Evolutionary conservation across 2,888 invertebrate species (phyloP), one percentile per base, ranked within the genome.

Genomic region (Ormyrus thymus): DNA sequence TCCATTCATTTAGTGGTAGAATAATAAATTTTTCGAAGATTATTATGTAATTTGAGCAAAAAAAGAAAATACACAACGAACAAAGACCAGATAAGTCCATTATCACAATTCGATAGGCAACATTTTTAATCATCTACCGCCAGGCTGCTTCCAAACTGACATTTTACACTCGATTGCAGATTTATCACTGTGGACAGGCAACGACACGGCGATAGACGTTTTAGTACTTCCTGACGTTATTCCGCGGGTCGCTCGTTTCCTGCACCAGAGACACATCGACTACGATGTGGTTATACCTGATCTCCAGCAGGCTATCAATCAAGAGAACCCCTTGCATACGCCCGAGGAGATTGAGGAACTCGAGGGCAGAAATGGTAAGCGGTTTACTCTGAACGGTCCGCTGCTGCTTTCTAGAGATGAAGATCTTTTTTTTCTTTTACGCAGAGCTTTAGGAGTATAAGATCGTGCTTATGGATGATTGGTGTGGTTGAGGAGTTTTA

Each of bases 271-370:
- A 81, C 92, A 93, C 74, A 92, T 96, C 76, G 88, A 92, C 43
- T 95, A 92, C 86, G 92, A 94, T 71, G 91, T 96, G n/a, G 90
- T 95, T 62, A 95, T 97, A 84, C 92, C 94, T 69, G 94, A 97
- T 90, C 89, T 97, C 70, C 96, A 97, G 89, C 92, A 92, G 85
- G 94, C 94, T 66, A 96, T 97, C 81, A 93, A 96, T 83, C 93
- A 93, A 81, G 96, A 96, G 90, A 97, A 96, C 90, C 95, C 95
- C 64, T 13, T 81, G 4, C 86, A 86, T 4, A 83, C 88, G 0
- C 92, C 93, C 4, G 90, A 93, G 13, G 93, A 93, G 78, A 92
- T 94, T 85, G 93, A 94, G 76, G 94, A 95, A 86, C 87, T 92
- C 59, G 93, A 93, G 84, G 92, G 95, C 69, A 93, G 94, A 84